Evolutionary conservation across 2,113 vertebrate species (phyloP).

Genomic region (Tautogolabrus adspersus): DNA sequence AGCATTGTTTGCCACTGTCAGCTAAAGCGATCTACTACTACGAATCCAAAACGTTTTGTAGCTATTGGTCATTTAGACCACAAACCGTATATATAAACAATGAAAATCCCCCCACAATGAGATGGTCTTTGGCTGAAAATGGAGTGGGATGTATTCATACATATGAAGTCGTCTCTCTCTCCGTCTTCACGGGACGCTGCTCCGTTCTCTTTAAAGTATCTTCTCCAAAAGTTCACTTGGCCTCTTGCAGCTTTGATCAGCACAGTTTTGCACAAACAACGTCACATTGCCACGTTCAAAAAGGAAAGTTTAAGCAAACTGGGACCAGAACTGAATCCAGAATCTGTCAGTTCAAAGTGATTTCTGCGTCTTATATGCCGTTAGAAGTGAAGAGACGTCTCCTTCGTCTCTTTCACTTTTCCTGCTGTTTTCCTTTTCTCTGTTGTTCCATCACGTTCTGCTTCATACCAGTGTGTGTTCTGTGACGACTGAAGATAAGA

Average conservation of each 20-base stretch:
- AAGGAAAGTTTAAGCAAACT: background rate
- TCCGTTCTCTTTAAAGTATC: no score
- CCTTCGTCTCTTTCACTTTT: background rate
- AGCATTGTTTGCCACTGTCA: no score
- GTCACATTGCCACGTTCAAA: background rate
- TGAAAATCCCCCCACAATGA: no score
- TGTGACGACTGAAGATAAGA: background rate
- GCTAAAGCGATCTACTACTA: no score
- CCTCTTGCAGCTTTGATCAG: background rate
- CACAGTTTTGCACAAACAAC: background rate
- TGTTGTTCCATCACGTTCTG: background rate
- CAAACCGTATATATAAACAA: no score
- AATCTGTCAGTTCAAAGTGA: background rate
- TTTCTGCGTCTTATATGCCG: no score
- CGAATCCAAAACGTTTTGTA: no score
- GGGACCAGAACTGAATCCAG: background rate
- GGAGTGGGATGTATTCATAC: background rate
- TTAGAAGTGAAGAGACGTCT: conserved; percentile 1
- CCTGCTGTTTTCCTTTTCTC: background rate
- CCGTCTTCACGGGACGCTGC: no score
- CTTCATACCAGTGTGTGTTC: background rate
- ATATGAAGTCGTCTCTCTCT: background rate
- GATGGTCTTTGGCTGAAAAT: no score
- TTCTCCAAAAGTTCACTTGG: background rate
- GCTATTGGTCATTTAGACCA: no score